Evolutionary conservation across 2,888 invertebrate genomes (phyloP).

Genomic region (Drosophila paracracens): DNA sequence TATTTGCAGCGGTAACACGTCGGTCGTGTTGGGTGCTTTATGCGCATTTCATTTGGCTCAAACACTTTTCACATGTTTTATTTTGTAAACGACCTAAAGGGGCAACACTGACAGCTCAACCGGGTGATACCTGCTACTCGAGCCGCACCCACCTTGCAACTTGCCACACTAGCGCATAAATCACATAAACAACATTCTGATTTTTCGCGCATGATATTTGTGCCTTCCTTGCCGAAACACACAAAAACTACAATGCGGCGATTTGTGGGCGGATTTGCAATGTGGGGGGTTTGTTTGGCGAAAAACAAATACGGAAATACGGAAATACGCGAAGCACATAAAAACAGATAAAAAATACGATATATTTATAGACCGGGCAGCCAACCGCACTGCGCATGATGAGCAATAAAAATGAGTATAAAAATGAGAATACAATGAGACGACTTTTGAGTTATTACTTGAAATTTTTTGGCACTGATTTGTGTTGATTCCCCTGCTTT

Average conservation of each 20-base stretch:
- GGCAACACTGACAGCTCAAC: conserved; percentile 22
- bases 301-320: conserved; percentile 33
- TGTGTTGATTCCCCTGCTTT: conserved; percentile 40
- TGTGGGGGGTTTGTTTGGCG: not conserved
- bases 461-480: conserved; percentile 68
- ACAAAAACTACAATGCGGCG: conserved; percentile 36
- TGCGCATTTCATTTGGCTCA: conserved; percentile 72
- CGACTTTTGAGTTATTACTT: conserved; percentile 70
- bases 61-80: conserved; percentile 49
- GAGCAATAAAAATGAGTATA: conserved; percentile 73
- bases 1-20: conserved; percentile 26
- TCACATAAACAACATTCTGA: conserved; percentile 75
- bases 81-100: conserved; percentile 22
- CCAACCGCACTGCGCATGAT: conserved; percentile 63
- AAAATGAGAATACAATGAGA: conserved; percentile 71
- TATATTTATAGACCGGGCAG: conserved; percentile 19
- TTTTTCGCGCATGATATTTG: conserved; percentile 78
- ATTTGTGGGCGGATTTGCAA: conserved; percentile 41
- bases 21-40: conserved; percentile 34
- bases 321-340: conserved; percentile 27
- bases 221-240: conserved; percentile 49
- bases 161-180: conserved; percentile 57
- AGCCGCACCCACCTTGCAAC: conserved; percentile 1
- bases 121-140: conserved; percentile 2
- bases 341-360: conserved; percentile 33